Base-by-base conservation (phyloP, 2,797 vertebrate species). In the Moxostoma hubbsi region DNA sequence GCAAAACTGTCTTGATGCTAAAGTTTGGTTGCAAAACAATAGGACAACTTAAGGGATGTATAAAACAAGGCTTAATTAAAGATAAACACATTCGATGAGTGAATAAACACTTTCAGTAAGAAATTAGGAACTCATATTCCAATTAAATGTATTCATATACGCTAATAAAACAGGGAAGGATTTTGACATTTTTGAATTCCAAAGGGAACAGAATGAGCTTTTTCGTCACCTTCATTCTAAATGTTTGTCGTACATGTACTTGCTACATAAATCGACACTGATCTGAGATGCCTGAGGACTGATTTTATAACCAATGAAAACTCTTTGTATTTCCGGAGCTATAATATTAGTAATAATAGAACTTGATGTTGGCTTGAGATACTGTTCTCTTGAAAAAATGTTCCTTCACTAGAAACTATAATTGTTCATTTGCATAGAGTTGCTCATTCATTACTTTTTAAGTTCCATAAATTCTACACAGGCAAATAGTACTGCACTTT, bases 1-100 rank as follows among this genome's bases (percentile, higher is more conserved):
- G 11, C 13, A 64, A 47, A 63, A 46, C 62, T 64, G 65, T 55
- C 36, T 77, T 59, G 57, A 68, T 51, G 64, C 10, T 77, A 9
- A 51, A 51, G 50, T 13, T 7, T 36, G 36, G 36, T 36, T 36
- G 18, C 11, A 36, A 59, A 53, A 61, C 59, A 16, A 7, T 47
- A 2, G 4, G 49, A 16, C 9, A 53, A 15, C 36, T 54, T 13
- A 72, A 1, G 11, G 50, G 45, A 15, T 57, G 2, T 36, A 66
- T 47, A 24, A 55, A 36, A 24, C 4, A 36, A 36, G 47, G 10
- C 62, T 64, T 65, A 75, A 15, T 53, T 62, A 16, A 6, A 10
- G 4, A 36, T 36, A 36, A 36, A 36, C 36, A 36, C 4, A 4
- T 36, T 36, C 36, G 24, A 24, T 24, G 24, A 24, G 24, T 36